Evolutionary conservation across 2,797 vertebrate genomes (phyloP), one percentile per base, ranked within the genome.

Genomic region (Lindbergichthys nudifrons): DNA sequence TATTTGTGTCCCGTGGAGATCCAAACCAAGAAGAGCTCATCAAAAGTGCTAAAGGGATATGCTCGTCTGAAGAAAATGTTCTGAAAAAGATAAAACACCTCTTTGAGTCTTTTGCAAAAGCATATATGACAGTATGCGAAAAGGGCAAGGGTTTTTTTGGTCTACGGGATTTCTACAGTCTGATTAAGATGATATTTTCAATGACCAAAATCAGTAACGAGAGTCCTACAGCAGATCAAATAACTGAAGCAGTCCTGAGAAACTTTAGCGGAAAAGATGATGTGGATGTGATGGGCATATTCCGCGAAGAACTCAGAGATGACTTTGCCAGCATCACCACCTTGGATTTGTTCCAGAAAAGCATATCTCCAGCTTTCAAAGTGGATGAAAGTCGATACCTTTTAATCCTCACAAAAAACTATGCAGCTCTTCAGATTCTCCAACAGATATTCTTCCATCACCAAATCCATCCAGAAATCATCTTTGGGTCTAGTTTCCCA

Each of bases 401-500:
- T 21, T 93, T 98, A 0, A 85, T 98, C 65, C 84, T 98, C 76
- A 98, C 97, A 6, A 95, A 95, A 88, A 97, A 97, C 80, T 98
- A 94, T 0, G 95, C 93, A 0, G 97, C 96, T 0, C 93, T 98
- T 65, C 94, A 96, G 80, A 97, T 98, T 81, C 93, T 98, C 0
- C 96, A 97, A 72, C 93, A 95, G 67, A 57, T 7, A 0, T 93
- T 96, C 7, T 93, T 92, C 26, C 0, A 77, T 0, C 84, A 78
- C 32, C 70, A 70, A 3, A 91, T 82, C 47, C 92, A 94, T 58
- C 96, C 97, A 4, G 95, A 97, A 80, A 95, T 97, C 42, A 96
- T 98, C 77, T 98, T 98, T 52, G 97, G 97, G 10, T 98, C 97
- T 15, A 96, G 97, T 54, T 98, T 98, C 66, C 96, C 96, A 0